Evolutionary conservation across 2,797 vertebrate species (phyloP), one percentile per base, ranked within the genome.

Genomic region (Enteromius paludinosus): DNA sequence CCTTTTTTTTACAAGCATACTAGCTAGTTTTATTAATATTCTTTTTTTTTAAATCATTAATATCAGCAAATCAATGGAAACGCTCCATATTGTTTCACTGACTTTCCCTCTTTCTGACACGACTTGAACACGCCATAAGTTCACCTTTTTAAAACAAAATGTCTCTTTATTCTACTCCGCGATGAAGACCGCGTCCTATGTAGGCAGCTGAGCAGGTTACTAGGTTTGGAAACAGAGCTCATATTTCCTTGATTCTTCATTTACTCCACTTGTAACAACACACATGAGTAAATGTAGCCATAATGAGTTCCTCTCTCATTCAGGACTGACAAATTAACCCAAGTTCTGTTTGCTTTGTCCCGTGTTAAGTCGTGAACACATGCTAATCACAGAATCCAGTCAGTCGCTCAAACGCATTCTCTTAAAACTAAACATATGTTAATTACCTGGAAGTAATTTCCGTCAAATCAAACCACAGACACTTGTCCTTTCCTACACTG

Each of bases 371-470:
- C 25, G 0, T 3, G 54, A 71, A 47, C 52, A 25, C 70, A 15
- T 52, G 25, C 47, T 82, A 82, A 76, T 76, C 81, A 76, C 47
- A 20, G 62, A 66, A 82, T 66, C 49, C 47, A 82, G 71, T 82
- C 61, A 68, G 30, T 28, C 5, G 6, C 12, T 52, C 47, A 76
- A 68, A 68, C 33, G 59, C 43, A 10, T 54, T 68, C 75, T 56
- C 28, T 78, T 72, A 66, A 82, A 83, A 75, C 45, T 49, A 74
- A 85, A 82, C 38, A 66, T 52, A 64, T 74, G 69, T 49, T 79
- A 64, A 75, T 62, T 75, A 83, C 69, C 61, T 30, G 62, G 33
- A 82, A 83, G 72, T 80, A 65, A 28, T 10, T 62, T 72, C 30
- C 17, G 0, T 61, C 30, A 73, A 62, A 49, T 72, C 69, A 83